Evolutionary conservation across 2,888 invertebrate genomes (phyloP), one percentile per base, ranked within the genome.

Genomic region (Frankliniella fusca): DNA sequence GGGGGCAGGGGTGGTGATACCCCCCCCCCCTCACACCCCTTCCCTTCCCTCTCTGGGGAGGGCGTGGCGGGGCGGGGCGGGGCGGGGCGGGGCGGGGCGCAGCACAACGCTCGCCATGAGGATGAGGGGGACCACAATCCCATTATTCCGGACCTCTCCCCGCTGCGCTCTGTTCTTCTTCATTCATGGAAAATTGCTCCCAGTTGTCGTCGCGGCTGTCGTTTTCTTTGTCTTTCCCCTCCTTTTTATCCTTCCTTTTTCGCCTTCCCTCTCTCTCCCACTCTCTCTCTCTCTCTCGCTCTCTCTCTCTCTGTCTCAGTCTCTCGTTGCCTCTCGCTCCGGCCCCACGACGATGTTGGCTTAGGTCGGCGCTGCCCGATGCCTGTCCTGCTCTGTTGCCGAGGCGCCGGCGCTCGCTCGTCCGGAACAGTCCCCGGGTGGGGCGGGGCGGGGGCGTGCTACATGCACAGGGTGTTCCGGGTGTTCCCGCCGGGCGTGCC

Each of bases 181-280:
- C 70, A 76, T 76, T 76, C 70, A 76, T 76, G 70, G 70, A 76
- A 76, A 76, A 76, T 76, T 76, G 70, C 70, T 76, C 70, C 70
- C 70, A 76, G 70, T 76, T 76, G 70, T 76, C 70, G 70, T 23
- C 70, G 70, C 27, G 70, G 70, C 12, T 76, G 70, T 76, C 70
- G 70, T 76, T 76, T 76, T 76, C 70, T 76, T 76, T 76, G 70
- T 76, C 70, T 76, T 76, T 23, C 23, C 70, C 70, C 23, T 23
- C 70, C 27, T 54, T 38, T 38, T 38, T 38, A 38, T 38, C 38
- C 38, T 38, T 38, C 38, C 38, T 38, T 38, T 38, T 38, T 38
- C 38, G 38, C 38, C 12, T 54, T 15, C 54, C 12, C 54, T 54
- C 54, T 12, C 70, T 23, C 10, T 27, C 23, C 23, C 70, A 9